Evolutionary conservation across 2,888 invertebrate species (phyloP).

Genomic region (Parapristionchus giblindavisi): DNA sequence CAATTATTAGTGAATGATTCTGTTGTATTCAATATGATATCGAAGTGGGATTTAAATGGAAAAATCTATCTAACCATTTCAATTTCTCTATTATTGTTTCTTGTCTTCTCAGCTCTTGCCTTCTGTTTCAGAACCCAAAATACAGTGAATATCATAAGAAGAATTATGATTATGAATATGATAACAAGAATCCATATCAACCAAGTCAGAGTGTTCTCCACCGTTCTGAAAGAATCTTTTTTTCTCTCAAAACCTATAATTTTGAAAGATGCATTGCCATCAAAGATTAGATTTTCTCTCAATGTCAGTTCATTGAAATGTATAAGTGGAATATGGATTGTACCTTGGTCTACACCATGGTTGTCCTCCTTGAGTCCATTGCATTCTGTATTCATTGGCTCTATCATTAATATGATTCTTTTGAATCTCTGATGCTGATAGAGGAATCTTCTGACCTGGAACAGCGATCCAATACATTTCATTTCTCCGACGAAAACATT

Average conservation of each 20-base stretch:
- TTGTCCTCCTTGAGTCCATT: constrained; percentile 48
- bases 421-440: neutral
- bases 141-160: constrained; percentile 26
- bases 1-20: neutral
- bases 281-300: no score
- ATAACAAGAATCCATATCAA: constrained; percentile 5
- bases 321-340: no score
- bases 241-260: no score
- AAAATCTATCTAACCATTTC: neutral
- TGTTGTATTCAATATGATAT: neutral
- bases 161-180: neutral
- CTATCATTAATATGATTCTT: neutral
- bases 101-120: neutral
- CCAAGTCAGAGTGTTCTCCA: constrained; percentile 30
- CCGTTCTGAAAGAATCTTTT: constrained; percentile 8
- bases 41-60: neutral
- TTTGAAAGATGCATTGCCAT: no score
- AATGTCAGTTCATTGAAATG: no score
- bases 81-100: neutral
- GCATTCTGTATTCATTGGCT: constrained; percentile 40
- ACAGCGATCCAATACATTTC: neutral
- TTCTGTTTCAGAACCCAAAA: constrained; percentile 33
- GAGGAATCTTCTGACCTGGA: constrained; percentile 27
- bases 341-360: constrained; percentile 47
- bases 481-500: no score